phyloP scores from a whole-genome alignment of 2,888 invertebrate genomes.

The Gastrophysa polygoni region DNA sequence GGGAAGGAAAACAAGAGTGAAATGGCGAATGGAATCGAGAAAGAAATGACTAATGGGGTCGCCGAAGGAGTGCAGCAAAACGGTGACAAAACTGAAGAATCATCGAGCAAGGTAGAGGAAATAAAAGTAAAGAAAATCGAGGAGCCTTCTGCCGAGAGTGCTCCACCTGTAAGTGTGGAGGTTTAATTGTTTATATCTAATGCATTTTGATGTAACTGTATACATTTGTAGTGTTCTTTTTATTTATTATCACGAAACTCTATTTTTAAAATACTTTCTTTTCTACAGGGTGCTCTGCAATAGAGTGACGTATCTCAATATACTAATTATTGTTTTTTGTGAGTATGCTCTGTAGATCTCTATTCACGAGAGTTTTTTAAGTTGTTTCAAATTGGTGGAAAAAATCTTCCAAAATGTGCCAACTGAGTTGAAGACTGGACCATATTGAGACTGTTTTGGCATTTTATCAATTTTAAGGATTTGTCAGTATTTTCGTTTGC shows the following conservation, averaged over 20 bases:
- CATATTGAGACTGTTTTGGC: not conserved
- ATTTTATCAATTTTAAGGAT: not conserved
- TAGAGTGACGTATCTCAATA: slow-evolving; percentile 3
- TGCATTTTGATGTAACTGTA: slow-evolving; percentile 38
- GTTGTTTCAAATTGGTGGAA: slow-evolving; percentile 35
- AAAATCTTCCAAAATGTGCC: slow-evolving; percentile 40
- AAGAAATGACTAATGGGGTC: slow-evolving; percentile 36
- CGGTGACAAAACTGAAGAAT: slow-evolving; percentile 35
- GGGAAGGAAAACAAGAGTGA: slow-evolving; percentile 59
- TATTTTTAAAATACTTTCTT: slow-evolving; percentile 22
- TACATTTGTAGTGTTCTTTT: slow-evolving; percentile 39
- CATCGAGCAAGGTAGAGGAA: slow-evolving; percentile 51
- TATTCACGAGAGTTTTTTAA: not conserved
- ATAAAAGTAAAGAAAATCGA: slow-evolving; percentile 65
- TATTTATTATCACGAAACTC: slow-evolving; percentile 26
- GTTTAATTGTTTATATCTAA: slow-evolving; percentile 42
- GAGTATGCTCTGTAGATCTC: not conserved
- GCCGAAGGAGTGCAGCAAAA: slow-evolving; percentile 37
- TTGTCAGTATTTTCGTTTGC: slow-evolving; percentile 23
- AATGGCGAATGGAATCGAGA: slow-evolving; percentile 49
- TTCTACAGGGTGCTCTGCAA: slow-evolving; percentile 18
- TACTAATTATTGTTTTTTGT: not conserved
- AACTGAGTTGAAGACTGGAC: slow-evolving; percentile 22
- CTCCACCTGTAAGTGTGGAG: slow-evolving; percentile 44
- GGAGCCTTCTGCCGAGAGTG: slow-evolving; percentile 43